Percentiles rank a stretch among this genome's conserved stretches.
Conservation (phyloP, 2,888 invertebrate species). For the Chironomus riparius region DNA sequence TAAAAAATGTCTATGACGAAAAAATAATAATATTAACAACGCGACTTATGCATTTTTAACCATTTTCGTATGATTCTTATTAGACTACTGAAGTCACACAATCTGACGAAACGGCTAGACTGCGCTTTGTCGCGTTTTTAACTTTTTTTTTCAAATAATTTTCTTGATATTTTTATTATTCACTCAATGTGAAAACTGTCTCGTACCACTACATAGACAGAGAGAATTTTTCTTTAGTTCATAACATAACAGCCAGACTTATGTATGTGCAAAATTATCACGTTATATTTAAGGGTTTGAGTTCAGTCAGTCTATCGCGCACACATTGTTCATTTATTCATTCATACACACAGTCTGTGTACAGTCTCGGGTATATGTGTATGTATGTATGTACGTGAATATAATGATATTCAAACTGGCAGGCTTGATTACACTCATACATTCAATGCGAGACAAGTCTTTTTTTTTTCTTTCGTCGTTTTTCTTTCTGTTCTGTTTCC, state of each 20-base stretch:
- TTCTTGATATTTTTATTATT: slow-evolving; percentile 25
- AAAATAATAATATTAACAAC: not conserved
- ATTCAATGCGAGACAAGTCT: not conserved
- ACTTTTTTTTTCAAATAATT: slow-evolving; percentile 23
- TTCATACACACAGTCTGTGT: not conserved
- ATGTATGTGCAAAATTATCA: slow-evolving; percentile 6
- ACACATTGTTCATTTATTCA: slow-evolving; percentile 7
- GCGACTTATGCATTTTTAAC: slow-evolving; percentile 14
- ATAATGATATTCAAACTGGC: not conserved
- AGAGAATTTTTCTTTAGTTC: too few relatives aligned
- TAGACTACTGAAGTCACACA: slow-evolving; percentile 26
- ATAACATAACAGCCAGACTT: not conserved
- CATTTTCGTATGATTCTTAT: slow-evolving; percentile 19
- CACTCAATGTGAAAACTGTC: slow-evolving; percentile 8
- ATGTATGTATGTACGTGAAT: too few relatives aligned
- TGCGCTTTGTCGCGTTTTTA: slow-evolving; percentile 26
- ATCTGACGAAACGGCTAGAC: slow-evolving; percentile 28
- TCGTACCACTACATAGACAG: not conserved
- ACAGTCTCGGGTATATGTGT: not conserved
- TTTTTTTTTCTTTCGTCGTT: not conserved
- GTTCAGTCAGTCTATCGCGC: slow-evolving; percentile 6
- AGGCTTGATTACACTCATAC: not conserved
- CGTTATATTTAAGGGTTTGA: slow-evolving; percentile 1
- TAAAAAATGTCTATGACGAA: not conserved
- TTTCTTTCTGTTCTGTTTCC: not conserved